Base-by-base conservation (phyloP, 2,113 vertebrate species). In the Galbula dea region DNA sequence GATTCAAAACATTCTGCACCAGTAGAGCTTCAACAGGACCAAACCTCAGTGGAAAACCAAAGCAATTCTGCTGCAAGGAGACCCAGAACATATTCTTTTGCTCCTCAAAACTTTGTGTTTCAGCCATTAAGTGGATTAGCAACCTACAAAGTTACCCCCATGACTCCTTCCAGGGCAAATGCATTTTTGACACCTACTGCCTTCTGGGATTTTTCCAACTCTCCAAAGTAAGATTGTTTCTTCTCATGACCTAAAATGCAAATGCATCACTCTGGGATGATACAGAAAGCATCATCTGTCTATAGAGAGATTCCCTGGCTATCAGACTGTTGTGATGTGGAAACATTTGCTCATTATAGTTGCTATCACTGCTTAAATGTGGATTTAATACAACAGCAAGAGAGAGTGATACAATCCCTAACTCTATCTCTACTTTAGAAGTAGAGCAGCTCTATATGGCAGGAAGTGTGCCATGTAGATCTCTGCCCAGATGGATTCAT, bases 61-160 rank as follows among this genome's bases (percentile, higher is more conserved):
- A 85, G 8, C 5, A 36, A 1, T 29, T 58, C 74, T 59, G 32
- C 71, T 52, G 71, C 91, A 52, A 63, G 26, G 36, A 97, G 91
- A 67, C 92, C 87, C 39, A 97, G 96, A 85, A 95, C 65, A 8
- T 65, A 74, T 1, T 99, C 99, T 20, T 99, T 99, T 83, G 99
- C 99, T 11, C 99, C 99, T 15, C 54, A 97, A 6, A 98, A 98
- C 90, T 99, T 99, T 61, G 68, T 98, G 30, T 99, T 99, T 94
- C 98, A 98, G 84, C 98, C 99, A 10, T 96, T 98, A 7, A 90
- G n/a, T 54, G 98, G 98, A 39, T 91, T 99, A 68, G 94, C 94
- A 0, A 83, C 92, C 36, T 99, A 99, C 76, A 97, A 97, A 90
- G 97, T 98, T 30, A 97, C 96, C 17, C 98, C 98, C 20, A 97